Percentiles rank a stretch among this genome's conserved stretches.
phyloP scores from a whole-genome alignment of 2,888 invertebrate species.

The Escarpia spicata region DNA sequence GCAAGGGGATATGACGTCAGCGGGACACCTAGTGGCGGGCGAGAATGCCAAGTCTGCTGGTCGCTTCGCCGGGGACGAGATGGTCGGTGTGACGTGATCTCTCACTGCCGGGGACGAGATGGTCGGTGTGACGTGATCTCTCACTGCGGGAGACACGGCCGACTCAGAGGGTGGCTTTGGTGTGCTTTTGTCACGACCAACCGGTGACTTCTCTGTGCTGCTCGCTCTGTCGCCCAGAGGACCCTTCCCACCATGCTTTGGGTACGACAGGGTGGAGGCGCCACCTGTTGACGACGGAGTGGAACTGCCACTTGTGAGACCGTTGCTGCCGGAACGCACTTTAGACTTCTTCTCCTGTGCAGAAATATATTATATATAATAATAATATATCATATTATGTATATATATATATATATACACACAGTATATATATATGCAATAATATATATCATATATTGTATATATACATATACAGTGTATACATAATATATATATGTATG shows the following conservation, averaged over 20 bases:
- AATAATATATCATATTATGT: no score
- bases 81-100: background rate
- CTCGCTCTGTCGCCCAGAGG: background rate
- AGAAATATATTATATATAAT: background rate
- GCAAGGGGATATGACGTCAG: background rate
- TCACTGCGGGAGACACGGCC: background rate
- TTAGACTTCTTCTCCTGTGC: background rate
- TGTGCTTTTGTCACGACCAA: background rate
- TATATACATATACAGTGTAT: no score
- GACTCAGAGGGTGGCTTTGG: background rate
- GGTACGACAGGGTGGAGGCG: background rate
- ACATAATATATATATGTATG: no score
- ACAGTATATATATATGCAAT: no score
- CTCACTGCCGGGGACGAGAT: background rate
- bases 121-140: background rate
- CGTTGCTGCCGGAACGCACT: background rate
- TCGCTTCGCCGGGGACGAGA: slow-evolving; percentile 20
- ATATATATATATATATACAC: no score
- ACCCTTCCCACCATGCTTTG: background rate
- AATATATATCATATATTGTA: no score
- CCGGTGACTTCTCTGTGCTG: background rate
- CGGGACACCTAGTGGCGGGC: background rate
- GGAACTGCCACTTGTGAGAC: slow-evolving; percentile 5
- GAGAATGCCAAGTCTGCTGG: slow-evolving; percentile 22
- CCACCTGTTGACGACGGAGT: background rate